Percentiles rank a stretch among this genome's conserved stretches.
phyloP scores from a whole-genome alignment of 2,113 vertebrate genomes.

The Eidolon helvum region DNA sequence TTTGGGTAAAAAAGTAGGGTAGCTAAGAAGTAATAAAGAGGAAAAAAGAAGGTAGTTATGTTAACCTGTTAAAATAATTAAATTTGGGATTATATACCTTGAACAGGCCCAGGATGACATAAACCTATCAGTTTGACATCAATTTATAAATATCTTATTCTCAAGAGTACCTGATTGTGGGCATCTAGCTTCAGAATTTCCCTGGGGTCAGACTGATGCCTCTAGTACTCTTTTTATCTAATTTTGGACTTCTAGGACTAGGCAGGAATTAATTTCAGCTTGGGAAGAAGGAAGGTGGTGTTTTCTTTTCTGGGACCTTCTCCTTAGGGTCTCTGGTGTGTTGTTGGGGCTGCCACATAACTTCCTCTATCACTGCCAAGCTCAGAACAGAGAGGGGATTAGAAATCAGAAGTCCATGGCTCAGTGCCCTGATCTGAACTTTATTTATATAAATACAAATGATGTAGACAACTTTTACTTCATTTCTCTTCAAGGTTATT shows the following conservation, averaged over 20 bases:
- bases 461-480: not conserved
- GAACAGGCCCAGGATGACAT: not conserved
- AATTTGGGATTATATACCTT: not conserved
- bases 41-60: not conserved
- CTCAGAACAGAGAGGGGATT: not conserved
- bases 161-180: not conserved
- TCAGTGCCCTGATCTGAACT: not conserved
- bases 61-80: not conserved
- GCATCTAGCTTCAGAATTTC: not conserved
- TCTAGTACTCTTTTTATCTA: not conserved
- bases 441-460: not conserved
- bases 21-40: not conserved
- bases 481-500: not conserved
- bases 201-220: not conserved
- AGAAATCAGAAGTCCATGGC: not conserved
- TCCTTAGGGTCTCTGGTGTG: not conserved
- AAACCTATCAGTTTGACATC: not conserved
- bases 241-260: not conserved
- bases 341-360: not conserved
- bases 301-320: not conserved
- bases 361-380: not conserved
- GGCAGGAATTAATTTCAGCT: not conserved
- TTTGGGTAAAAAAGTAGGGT: not conserved
- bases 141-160: not conserved
- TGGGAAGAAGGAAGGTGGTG: not conserved